Evolutionary conservation across 2,113 vertebrate genomes (phyloP), one percentile per base, ranked within the genome.

Genomic region (Cathartes aura): DNA sequence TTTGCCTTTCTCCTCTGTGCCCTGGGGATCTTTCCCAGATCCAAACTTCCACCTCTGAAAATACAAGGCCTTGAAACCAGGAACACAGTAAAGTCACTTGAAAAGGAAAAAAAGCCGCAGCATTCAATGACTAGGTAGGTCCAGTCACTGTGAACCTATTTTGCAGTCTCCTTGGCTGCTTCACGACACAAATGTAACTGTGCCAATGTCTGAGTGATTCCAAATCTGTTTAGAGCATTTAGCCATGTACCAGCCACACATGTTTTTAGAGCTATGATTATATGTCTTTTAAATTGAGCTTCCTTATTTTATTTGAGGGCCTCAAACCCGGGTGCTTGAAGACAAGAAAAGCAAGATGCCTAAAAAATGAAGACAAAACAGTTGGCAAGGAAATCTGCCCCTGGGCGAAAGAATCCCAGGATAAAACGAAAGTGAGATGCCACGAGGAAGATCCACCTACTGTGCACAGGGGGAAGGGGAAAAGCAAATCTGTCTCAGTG

Each of bases 1-100:
- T 90, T 91, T 97, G 93, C 93, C 79, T 93, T 93, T 93, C 93
- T 94, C 62, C 85, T 80, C 87, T 4, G 9, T 3, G 19, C 93
- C 93, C 92, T 82, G 92, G 84, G 95, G 93, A 97, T 73, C 62
- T 60, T 86, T 72, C 81, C 89, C 91, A 94, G 53, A 53, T 60
- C 81, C 91, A 94, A 16, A 32, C 63, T 87, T 64, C 95, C 94
- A 89, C 45, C 58, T n/a, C 43, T 34, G 50, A 85, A 90, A 96
- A 91, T 19, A 47, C 48, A 73, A 88, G 59, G 91, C 89, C 93
- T 96, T 96, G 91, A 95, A 94, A 85, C 38, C 84, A 83, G 87
- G 93, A 94, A 97, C 63, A 59, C 47, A 22, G 78, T 16, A 42
- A 90, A 91, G 82, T 34, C 81, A 55, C 70, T 87, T 18, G n/a